A percentile compares a stretch with the other conserved stretches of the same genome.
phyloP scores from a whole-genome alignment of 2,113 vertebrate genomes.

The Jaculus jaculus region DNA sequence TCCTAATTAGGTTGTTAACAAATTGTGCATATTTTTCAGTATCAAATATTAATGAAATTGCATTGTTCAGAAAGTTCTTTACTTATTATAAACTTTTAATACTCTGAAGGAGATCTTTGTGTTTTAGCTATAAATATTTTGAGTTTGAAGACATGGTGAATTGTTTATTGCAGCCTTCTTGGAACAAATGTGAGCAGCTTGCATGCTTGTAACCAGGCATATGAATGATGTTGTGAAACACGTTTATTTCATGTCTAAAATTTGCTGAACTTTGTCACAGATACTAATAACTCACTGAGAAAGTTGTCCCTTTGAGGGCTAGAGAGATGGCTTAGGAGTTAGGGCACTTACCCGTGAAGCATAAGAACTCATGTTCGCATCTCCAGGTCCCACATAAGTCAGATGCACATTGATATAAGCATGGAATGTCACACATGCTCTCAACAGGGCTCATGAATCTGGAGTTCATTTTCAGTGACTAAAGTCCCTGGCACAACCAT shows the following conservation, averaged over 20 bases:
- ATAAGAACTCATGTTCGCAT: too few relatives aligned
- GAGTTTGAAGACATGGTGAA: neutral
- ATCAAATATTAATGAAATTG: neutral
- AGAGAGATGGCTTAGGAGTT: too few relatives aligned
- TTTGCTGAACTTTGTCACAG: neutral
- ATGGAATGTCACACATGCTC: too few relatives aligned
- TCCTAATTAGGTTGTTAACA: neutral
- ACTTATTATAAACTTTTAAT: neutral
- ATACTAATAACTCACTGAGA: neutral
- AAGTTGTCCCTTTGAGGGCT: too few relatives aligned
- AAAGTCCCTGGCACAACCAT: too few relatives aligned
- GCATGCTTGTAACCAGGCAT: neutral
- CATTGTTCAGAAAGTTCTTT: neutral
- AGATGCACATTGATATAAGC: too few relatives aligned
- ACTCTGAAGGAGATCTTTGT: neutral
- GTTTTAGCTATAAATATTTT: neutral
- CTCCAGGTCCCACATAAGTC: too few relatives aligned
- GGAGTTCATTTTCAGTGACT: too few relatives aligned
- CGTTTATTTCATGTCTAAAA: neutral
- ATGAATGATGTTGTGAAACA: neutral
- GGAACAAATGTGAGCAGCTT: neutral
- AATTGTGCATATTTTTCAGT: neutral
- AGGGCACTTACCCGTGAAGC: too few relatives aligned
- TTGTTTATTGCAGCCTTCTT: neutral
- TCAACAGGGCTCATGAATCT: too few relatives aligned